phyloP scores from a whole-genome alignment of 2,797 vertebrate species.

The Sternotherus odoratus region DNA sequence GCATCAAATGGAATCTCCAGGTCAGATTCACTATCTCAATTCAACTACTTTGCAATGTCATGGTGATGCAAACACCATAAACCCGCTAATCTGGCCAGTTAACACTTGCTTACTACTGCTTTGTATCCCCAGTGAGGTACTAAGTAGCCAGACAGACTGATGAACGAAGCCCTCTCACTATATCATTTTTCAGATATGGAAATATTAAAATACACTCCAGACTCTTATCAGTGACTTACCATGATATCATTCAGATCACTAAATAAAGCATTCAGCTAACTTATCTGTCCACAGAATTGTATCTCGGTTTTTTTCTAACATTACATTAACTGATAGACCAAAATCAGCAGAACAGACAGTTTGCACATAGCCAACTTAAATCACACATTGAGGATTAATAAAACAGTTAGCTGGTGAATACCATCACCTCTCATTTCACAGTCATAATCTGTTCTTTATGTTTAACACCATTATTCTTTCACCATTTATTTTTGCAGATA shows the following conservation, averaged over 20 bases:
- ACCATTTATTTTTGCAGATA: slow-evolving; percentile 36
- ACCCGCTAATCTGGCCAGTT: slow-evolving; percentile 17
- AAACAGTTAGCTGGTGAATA: slow-evolving; percentile 38
- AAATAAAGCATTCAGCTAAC: background rate
- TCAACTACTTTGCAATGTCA: background rate
- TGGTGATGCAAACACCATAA: slow-evolving; percentile 9
- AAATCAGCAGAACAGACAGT: slow-evolving; percentile 39
- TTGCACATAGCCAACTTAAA: slow-evolving; percentile 29
- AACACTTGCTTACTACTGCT: background rate
- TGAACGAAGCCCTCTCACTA: background rate
- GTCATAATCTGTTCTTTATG: background rate
- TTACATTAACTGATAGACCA: slow-evolving; percentile 37
- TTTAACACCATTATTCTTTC: slow-evolving; percentile 19
- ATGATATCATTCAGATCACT: background rate
- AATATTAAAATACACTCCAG: slow-evolving; percentile 9
- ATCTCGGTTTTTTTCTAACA: background rate
- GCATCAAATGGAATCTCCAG: background rate
- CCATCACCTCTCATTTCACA: slow-evolving; percentile 42
- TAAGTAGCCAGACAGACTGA: background rate
- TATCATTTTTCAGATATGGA: background rate
- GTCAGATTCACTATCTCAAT: background rate
- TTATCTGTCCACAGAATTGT: slow-evolving; percentile 46
- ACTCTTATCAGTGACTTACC: slow-evolving; percentile 45
- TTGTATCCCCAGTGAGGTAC: background rate
- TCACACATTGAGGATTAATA: slow-evolving; percentile 44